Evolutionary conservation across 2,888 invertebrate species (phyloP).

Genomic region (Xestia ashworthii): DNA sequence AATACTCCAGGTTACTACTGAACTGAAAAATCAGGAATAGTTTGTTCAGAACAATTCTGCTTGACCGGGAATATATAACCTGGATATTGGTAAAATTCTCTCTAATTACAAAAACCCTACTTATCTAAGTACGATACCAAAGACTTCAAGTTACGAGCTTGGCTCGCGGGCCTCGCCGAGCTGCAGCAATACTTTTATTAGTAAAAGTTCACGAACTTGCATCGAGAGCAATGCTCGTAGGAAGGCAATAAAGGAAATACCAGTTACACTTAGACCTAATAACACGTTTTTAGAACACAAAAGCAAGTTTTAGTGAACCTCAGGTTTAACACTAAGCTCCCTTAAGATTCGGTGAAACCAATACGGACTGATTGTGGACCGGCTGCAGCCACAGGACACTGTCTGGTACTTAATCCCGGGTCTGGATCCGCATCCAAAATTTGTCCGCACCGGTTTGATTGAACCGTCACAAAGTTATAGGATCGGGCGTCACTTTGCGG

Average conservation of each 20-base stretch:
- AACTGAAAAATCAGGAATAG: not conserved
- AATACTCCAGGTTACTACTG: not conserved
- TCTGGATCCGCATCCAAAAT: too few relatives aligned
- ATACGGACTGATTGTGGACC: not conserved
- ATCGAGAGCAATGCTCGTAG: conserved; percentile 41
- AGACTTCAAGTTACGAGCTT: conserved; percentile 1
- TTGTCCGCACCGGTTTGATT: too few relatives aligned
- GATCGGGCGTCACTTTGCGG: too few relatives aligned
- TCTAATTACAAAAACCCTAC: not conserved
- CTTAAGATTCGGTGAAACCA: not conserved
- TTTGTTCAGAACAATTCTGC: too few relatives aligned
- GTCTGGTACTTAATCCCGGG: not conserved
- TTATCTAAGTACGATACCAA: not conserved
- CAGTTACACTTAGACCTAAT: conserved; percentile 26
- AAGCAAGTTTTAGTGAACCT: not conserved
- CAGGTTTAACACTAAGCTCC: not conserved
- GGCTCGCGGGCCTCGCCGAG: not conserved
- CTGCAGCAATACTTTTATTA: conserved; percentile 34
- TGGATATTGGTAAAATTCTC: not conserved
- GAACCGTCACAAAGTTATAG: too few relatives aligned
- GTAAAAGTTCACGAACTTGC: conserved; percentile 45
- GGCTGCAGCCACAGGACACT: not conserved
- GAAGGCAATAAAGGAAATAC: conserved; percentile 36
- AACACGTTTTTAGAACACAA: conserved; percentile 14
- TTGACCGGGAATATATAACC: too few relatives aligned